Evolutionary conservation across 2,888 invertebrate species (phyloP).

Genomic region (Zootermopsis nevadensis): DNA sequence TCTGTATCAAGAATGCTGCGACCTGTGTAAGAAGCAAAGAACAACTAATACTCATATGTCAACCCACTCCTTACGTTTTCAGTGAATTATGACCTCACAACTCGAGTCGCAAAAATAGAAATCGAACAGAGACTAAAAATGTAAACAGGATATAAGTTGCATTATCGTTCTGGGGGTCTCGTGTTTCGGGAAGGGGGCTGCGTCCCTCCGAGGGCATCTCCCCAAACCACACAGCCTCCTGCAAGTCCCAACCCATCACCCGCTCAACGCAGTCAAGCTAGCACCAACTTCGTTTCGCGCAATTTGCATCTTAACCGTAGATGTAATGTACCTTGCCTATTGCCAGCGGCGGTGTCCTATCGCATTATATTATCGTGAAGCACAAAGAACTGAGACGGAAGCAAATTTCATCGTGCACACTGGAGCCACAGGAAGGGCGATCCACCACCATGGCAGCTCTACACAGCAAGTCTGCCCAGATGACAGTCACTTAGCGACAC

Average conservation of each 20-base stretch:
- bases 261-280: conserved; percentile 38
- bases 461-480: neutral
- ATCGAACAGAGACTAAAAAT: too few relatives aligned
- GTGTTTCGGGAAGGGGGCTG: neutral
- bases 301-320: conserved; percentile 53
- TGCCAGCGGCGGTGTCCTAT: conserved; percentile 36
- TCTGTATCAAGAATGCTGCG: too few relatives aligned
- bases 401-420: conserved; percentile 41
- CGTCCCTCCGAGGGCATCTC: conserved; percentile 29
- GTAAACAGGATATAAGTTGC: neutral
- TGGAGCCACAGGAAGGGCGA: conserved; percentile 29
- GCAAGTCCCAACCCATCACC: neutral
- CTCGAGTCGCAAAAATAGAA: too few relatives aligned
- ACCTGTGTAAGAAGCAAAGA: too few relatives aligned
- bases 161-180: neutral
- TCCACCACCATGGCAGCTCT: neutral
- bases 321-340: conserved; percentile 43
- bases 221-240: conserved; percentile 2
- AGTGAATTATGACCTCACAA: too few relatives aligned
- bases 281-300: conserved; percentile 52
- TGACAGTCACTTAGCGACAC: neutral
- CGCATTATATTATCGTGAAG: conserved; percentile 37
- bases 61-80: too few relatives aligned
- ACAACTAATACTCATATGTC: too few relatives aligned
- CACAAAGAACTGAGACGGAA: conserved; percentile 34